Base-by-base conservation (phyloP, 2,888 invertebrate species). In the Colletes collaris region DNA sequence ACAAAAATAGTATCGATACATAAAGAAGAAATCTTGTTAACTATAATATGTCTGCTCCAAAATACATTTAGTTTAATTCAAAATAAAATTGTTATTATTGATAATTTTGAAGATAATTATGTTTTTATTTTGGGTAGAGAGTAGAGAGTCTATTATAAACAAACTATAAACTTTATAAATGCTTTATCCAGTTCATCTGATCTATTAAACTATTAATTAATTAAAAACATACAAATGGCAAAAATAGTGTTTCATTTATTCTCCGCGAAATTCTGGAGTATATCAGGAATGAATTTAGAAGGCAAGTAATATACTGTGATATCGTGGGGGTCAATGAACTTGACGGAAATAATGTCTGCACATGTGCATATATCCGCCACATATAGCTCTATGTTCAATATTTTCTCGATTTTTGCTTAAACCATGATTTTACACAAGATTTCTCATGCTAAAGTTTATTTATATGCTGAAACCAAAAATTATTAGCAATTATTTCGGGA, bases 251-350 rank as follows among this genome's bases (percentile, higher is more conserved):
- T 27, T 6, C n/a, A 44, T 59, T 5, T 8, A 7, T 58, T 46
- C 16, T 40, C 40, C 4, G 10, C 27, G 10, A 4, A 1, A 6
- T 37, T 58, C 5, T n/a, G 2, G 10, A 65, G 44, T 40, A 35
- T 44, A 46, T 4, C 13, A n/a, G n/a, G 4, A 10, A 10, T 7
- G 13, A 59, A 49, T 11, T 4, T 60, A 11, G 4, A 40, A 46
- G 58, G 46, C 66, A 35, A 35, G 44, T 46, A 8, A 44, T 44
- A 46, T 27, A 46, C 7, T 7, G 37, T 11, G 58, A 50, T 59
- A 68, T 50, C 37, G 49, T 58, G 11, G 7, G 58, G 67, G 67
- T 68, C 67, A 68, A 68, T 37, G 67, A 4, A 37, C 58, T 58
- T 49, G 2, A 8, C 2, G 49, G 67, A 68, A 50, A 58, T 68